Conservation (phyloP, 2,113 vertebrate genomes). For the Elaphurus davidianus region DNA sequence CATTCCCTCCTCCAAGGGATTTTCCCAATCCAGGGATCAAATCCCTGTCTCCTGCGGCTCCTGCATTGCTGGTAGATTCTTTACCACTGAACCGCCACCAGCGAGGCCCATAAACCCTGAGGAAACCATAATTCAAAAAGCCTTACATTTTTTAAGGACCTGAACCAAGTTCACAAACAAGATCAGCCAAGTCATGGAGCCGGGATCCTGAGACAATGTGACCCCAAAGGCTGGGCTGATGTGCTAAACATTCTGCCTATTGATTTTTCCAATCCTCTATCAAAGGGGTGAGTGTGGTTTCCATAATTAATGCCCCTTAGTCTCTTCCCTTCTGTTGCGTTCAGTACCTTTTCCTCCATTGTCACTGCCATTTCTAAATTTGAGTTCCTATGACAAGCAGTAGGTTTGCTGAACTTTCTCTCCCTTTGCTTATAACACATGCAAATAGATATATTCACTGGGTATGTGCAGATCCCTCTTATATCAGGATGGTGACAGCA, state of each 20-base stretch:
- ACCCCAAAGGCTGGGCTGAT: not conserved
- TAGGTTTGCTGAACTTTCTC: accelerated
- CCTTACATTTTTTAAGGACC: not conserved
- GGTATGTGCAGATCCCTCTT: not conserved
- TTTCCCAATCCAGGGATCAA: not conserved
- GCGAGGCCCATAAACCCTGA: not conserved
- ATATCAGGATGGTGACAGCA: not conserved
- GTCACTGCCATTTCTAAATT: not conserved
- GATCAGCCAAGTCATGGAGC: not conserved
- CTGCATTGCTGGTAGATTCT: not conserved
- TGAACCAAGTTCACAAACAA: not conserved
- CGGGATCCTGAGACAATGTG: not conserved
- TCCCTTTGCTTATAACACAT: accelerated
- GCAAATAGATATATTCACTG: accelerated
- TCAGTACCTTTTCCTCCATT: not conserved
- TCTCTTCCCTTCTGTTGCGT: not conserved
- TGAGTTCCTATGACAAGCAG: accelerated
- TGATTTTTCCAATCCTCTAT: not conserved
- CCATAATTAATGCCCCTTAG: not conserved
- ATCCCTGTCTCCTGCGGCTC: not conserved
- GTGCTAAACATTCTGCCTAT: not conserved
- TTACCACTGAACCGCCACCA: not conserved
- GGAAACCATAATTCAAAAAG: not conserved
- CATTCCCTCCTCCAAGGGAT: not conserved
- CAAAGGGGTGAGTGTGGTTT: not conserved